phyloP scores from a whole-genome alignment of 2,113 vertebrate species.

The Chloropsis hardwickii region DNA sequence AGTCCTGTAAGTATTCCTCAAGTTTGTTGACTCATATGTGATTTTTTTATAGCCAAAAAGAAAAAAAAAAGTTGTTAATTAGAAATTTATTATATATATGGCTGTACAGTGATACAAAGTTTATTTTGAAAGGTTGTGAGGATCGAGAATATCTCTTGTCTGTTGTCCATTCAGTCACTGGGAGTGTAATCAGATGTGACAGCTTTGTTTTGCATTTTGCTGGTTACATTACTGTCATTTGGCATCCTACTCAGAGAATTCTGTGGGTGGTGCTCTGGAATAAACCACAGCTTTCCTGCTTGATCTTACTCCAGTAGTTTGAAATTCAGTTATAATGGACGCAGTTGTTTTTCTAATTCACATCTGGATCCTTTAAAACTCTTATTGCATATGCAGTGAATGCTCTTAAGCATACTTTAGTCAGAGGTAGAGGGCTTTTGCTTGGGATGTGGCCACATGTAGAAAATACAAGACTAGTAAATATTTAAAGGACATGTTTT shows the following conservation, averaged over 20 bases:
- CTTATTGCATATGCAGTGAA: conserved; percentile 4
- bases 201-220: conserved; percentile 23
- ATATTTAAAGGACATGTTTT: conserved; percentile 44
- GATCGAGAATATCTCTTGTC: neutral
- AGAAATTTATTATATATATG: neutral
- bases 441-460: neutral
- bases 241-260: neutral
- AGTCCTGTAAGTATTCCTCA: neutral
- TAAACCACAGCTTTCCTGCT: conserved; percentile 38
- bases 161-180: neutral
- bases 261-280: conserved; percentile 45
- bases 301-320: conserved; percentile 42
- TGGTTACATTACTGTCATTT: conserved; percentile 10
- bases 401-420: neutral
- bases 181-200: neutral
- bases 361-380: conserved; percentile 57
- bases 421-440: conserved; percentile 16
- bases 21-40: neutral
- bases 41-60: neutral
- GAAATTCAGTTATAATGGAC: conserved; percentile 21
- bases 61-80: neutral
- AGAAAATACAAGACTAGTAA: conserved; percentile 45
- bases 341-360: conserved; percentile 50
- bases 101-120: neutral
- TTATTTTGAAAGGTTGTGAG: neutral